Conservation (phyloP, 2,113 vertebrate species). For the Rana temporaria region DNA sequence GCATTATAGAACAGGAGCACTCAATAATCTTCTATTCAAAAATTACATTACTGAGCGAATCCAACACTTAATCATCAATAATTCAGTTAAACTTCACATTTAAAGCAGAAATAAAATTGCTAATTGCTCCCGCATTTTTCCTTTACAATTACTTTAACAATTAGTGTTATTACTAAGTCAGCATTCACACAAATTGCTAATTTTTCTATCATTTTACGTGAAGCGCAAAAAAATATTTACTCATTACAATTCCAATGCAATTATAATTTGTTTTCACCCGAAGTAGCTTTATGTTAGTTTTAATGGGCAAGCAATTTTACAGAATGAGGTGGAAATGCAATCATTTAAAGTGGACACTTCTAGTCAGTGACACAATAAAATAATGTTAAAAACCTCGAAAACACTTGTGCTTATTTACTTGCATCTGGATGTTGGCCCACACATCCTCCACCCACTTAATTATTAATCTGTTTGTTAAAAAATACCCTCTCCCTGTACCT, state of each 20-base stretch:
- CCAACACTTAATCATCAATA: slow-evolving; percentile 45
- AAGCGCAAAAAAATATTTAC: slow-evolving; percentile 19
- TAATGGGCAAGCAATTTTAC: too few species aligned
- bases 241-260: not conserved
- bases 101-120: slow-evolving; percentile 37
- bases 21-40: slow-evolving; percentile 14
- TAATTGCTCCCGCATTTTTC: slow-evolving; percentile 46
- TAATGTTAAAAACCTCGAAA: too few species aligned
- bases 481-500: too few species aligned
- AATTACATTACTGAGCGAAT: slow-evolving; percentile 3
- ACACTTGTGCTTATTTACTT: too few species aligned
- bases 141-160: slow-evolving; percentile 48
- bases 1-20: not conserved
- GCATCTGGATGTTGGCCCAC: too few species aligned
- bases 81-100: slow-evolving; percentile 49
- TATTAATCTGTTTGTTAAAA: too few species aligned
- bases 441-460: too few species aligned
- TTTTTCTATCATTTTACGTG: slow-evolving; percentile 35
- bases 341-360: too few species aligned
- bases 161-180: slow-evolving; percentile 44
- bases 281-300: slow-evolving; percentile 4
- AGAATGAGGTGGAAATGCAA: too few species aligned
- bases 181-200: slow-evolving; percentile 13
- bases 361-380: too few species aligned
- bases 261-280: slow-evolving; percentile 22